phyloP scores from a whole-genome alignment of 2,888 invertebrate genomes.

The Lepidochrysops patricia region DNA sequence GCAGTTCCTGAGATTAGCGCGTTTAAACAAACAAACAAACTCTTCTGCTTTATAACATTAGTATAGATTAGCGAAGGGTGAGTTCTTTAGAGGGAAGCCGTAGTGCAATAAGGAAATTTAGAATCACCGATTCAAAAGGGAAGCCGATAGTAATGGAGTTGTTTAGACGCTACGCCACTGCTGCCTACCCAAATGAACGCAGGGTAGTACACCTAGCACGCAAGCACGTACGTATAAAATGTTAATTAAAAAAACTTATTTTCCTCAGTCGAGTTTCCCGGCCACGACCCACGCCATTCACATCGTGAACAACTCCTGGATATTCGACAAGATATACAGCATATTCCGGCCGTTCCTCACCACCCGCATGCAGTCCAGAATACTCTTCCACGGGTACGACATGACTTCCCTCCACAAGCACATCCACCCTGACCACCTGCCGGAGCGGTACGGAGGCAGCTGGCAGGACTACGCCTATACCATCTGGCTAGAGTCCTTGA shows the following conservation, averaged over 20 bases:
- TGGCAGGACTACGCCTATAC: conserved; percentile 83
- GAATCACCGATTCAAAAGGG: too few species aligned
- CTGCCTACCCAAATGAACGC: too few species aligned
- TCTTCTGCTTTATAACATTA: too few species aligned
- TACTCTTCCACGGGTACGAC: conserved; percentile 83
- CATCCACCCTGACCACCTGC: conserved; percentile 80
- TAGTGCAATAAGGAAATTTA: too few species aligned
- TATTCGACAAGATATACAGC: conserved; percentile 84
- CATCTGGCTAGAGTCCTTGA: conserved; percentile 81
- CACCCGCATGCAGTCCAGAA: conserved; percentile 77
- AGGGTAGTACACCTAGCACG: too few species aligned
- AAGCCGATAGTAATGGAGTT: too few species aligned
- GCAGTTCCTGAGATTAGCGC: too few species aligned
- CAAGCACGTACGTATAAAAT: too few species aligned
- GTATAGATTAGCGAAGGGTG: too few species aligned
- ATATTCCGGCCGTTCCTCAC: conserved; percentile 86
- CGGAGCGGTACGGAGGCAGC: conserved; percentile 80
- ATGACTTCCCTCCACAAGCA: conserved; percentile 83
- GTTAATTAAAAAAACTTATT: conserved; percentile 1
- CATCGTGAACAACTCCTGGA: conserved; percentile 86
- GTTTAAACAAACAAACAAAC: too few species aligned
- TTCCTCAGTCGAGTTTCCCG: conserved; percentile 79
- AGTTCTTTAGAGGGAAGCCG: too few species aligned
- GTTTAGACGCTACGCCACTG: too few species aligned
- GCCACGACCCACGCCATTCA: conserved; percentile 83